Evolutionary conservation across 2,888 invertebrate species (phyloP).

Genomic region (Nephrotoma appendiculata): DNA sequence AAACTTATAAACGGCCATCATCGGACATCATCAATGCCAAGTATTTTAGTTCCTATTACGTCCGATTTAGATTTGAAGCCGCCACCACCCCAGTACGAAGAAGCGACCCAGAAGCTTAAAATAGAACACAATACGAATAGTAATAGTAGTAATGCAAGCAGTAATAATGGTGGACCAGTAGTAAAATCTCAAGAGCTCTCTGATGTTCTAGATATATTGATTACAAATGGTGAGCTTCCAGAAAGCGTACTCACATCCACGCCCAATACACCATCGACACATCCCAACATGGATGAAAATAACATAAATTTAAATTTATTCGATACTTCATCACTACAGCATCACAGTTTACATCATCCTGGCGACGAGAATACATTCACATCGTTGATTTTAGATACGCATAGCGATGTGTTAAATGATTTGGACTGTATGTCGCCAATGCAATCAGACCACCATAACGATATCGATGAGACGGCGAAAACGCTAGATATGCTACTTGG

Average conservation of each 20-base stretch:
- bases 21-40: conserved; percentile 41
- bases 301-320: conserved; percentile 13
- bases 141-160: conserved; percentile 4
- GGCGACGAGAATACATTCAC: conserved; percentile 8
- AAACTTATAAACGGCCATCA: conserved; percentile 37
- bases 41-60: conserved; percentile 36
- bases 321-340: conserved; percentile 11
- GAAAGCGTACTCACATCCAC: conserved; percentile 58
- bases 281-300: neutral
- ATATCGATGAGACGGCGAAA: conserved; percentile 26
- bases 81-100: conserved; percentile 56
- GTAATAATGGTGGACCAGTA: conserved; percentile 9
- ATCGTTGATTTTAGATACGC: conserved; percentile 12
- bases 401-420: neutral
- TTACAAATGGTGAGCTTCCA: conserved; percentile 84
- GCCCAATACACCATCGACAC: conserved; percentile 28
- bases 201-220: conserved; percentile 85
- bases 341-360: conserved; percentile 9
- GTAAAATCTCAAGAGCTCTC: conserved; percentile 31
- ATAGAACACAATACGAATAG: conserved; percentile 17
- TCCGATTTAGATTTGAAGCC: conserved; percentile 16
- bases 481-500: conserved; percentile 29
- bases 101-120: conserved; percentile 43
- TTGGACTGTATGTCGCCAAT: conserved; percentile 28
- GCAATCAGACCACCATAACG: conserved; percentile 23